Base-by-base conservation (phyloP, 2,113 vertebrate species). In the Rhegmatorhina hoffmannsi region DNA sequence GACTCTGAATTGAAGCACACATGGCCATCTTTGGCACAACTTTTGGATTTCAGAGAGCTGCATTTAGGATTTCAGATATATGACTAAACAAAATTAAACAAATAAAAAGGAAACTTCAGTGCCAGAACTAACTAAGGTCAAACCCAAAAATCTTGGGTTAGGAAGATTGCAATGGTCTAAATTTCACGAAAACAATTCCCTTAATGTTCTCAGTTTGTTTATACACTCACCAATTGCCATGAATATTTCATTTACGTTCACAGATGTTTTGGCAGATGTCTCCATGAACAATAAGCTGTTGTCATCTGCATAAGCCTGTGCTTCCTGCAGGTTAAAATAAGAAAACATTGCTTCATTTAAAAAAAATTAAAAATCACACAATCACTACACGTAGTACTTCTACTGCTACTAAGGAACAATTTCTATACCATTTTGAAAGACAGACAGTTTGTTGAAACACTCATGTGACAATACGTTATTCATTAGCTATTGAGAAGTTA, bases 281-380 rank as follows among this genome's bases (percentile, higher is more conserved):
- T 99, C 99, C 99, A 99, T 99, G 96, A 99, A 99, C 94, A 99
- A 98, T 98, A 99, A 98, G 96, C 99, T 99, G 98, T 99, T 99
- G 87, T 99, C 99, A 94, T 99, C 99, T 97, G 99, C 99, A 84
- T 99, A 99, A 58, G 99, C 99, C 97, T 99, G 99, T 95, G 99
- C 99, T 97, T 99, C 99, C 99, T 99, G 94, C n/a, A 95, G 96
- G 78, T 94, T 49, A 85, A 73, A 84, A 52, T n/a, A 53, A 89
- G 29, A 88, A 77, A n/a, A 47, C 9, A 72, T 34, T 70, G 92
- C 18, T 93, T 86, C 13, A 79, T 68, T 69, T 2, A 31, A 73
- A 40, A 77, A 52, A 20, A 17, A 17, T 13, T 16, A 24, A 24
- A 12, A 19, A 19, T 40, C 34, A 73, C 26, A 55, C 9, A 43